Base-by-base conservation (phyloP, 2,797 vertebrate genomes). In the Euthynnus affinis region DNA sequence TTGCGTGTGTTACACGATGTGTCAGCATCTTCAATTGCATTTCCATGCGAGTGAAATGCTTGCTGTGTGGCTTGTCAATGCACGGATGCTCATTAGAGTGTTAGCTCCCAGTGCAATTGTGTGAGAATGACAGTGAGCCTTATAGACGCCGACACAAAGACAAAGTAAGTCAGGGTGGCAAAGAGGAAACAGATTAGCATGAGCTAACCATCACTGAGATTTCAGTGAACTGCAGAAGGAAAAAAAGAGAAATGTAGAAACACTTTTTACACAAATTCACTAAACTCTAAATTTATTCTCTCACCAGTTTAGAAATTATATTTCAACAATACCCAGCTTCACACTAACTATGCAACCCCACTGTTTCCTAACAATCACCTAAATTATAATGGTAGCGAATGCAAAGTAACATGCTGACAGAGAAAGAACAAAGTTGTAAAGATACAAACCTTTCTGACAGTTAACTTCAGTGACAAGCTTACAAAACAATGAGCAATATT, bases 61-160 rank as follows among this genome's bases (percentile, higher is more conserved):
- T 72, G 70, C 60, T 62, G 63, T 60, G 81, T 78, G 74, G 80
- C 67, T 78, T 15, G 75, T 68, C 80, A 32, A 81, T 71, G 91
- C 85, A 89, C 81, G 80, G 80, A 92, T 17, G 80, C 91, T 92
- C 90, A 92, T 91, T 92, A 93, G 78, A 67, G 80, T 69, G 74
- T 79, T 53, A 80, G 83, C 73, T 72, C 56, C 65, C 56, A 2
- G 66, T 84, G 85, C 72, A 86, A 78, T 84, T 37, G 71, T 87
- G 88, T 80, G 86, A 85, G 71, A 83, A 49, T 76, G 83, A 87
- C 85, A 82, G 72, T 72, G 76, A 85, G 80, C 48, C 74, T 61
- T 79, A 88, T 15, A 22, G 72, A 86, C 9, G 37, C 69, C 25
- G 57, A 75, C 87, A 90, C 79, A 76, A 74, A 87, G 74, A 77